Conservation (phyloP, 2,797 vertebrate genomes). For the Pogoniulus pusillus region DNA sequence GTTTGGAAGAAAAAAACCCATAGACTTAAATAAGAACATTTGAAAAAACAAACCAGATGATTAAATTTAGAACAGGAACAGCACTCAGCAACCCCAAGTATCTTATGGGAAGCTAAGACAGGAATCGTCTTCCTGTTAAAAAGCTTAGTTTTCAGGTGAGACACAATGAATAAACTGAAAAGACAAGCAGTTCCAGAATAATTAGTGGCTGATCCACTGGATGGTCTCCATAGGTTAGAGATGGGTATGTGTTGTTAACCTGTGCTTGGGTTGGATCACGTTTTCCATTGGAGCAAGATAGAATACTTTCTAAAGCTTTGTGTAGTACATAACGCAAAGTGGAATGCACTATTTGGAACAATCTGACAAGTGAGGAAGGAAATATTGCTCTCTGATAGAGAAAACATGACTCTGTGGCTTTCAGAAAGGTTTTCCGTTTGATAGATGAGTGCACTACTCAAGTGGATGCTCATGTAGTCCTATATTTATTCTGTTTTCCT, state of each 20-base stretch:
- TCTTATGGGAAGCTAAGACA: background rate
- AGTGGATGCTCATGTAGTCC: background rate
- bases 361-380: background rate
- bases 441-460: background rate
- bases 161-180: background rate
- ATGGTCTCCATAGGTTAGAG: background rate
- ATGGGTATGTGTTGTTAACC: background rate
- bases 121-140: background rate
- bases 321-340: background rate
- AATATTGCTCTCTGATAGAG: background rate
- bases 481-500: too few species aligned
- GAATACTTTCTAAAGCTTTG: background rate
- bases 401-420: background rate
- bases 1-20: background rate
- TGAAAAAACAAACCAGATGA: background rate
- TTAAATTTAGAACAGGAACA: background rate
- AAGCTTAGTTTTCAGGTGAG: background rate
- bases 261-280: background rate
- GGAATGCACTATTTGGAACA: background rate
- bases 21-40: background rate
- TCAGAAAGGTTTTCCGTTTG: background rate
- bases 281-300: background rate
- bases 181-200: background rate
- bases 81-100: background rate
- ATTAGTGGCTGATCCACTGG: background rate